A percentile compares a stretch with the other conserved stretches of the same genome.
These are phyloP conservation scores for Cephus rjabovi DNA, from an alignment of 2,888 invertebrate genomes.

Conservation along the genomic window DNA sequence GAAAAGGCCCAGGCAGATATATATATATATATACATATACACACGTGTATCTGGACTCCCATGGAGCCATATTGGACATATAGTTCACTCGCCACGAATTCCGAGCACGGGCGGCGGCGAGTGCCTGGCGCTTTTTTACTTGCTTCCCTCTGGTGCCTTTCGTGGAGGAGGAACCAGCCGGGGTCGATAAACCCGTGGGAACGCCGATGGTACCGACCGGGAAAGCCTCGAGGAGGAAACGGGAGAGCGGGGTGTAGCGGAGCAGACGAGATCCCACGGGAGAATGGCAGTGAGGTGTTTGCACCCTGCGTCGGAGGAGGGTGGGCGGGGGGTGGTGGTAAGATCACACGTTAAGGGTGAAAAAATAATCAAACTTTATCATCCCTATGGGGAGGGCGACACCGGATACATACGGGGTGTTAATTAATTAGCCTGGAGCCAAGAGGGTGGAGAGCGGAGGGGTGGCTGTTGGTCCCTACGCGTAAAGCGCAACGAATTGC, in stretches of 20 bases:
- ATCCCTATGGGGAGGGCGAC: background rate
- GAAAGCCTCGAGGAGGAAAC: background rate
- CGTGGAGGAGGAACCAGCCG: background rate
- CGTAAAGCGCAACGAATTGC: background rate
- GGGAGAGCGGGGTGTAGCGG: background rate
- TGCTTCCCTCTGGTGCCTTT: background rate
- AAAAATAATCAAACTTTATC: background rate
- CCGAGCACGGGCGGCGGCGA: background rate
- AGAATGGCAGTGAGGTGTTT: background rate
- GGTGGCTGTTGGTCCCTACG: constrained; percentile 12
- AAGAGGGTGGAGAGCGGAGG: background rate
- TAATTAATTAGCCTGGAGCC: background rate
- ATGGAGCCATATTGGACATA: background rate
- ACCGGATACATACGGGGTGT: background rate
- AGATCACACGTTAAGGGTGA: background rate
- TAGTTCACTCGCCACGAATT: background rate
- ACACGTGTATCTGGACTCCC: background rate
- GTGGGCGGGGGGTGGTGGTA: background rate
- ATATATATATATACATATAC: too few species aligned
- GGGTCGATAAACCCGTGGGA: constrained; percentile 7
- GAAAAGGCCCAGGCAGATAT: background rate
- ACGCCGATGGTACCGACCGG: background rate
- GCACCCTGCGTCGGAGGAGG: background rate
- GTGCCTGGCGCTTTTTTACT: background rate
- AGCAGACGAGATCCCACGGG: background rate